These are phyloP conservation scores for Acrobasis repandana DNA, from an alignment of 2,888 invertebrate genomes.

Conservation along the genomic window DNA sequence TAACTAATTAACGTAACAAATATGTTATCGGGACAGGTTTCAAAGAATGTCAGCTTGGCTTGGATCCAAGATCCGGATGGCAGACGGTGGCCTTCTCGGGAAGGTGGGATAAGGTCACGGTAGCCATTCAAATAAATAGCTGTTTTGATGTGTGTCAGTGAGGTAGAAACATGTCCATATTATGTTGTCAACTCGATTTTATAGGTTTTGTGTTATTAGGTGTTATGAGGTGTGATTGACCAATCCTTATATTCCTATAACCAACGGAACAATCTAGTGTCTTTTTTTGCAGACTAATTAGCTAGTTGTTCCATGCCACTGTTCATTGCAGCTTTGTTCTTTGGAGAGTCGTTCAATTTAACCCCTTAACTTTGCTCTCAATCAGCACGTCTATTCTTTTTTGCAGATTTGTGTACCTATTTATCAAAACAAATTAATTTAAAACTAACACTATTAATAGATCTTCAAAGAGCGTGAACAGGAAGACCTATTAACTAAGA, in stretches of 20 bases:
- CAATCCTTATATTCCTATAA: no score
- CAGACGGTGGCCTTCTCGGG: neutral
- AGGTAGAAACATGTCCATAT: neutral
- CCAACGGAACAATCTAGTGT: no score
- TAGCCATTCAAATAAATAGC: neutral
- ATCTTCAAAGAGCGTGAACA: neutral
- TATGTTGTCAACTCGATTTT: no score
- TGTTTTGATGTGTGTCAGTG: neutral
- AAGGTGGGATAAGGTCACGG: neutral
- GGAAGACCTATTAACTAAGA: neutral
- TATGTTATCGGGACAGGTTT: slow-evolving; percentile 17
- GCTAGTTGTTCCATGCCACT: no score
- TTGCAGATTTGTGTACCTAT: no score
- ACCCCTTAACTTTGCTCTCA: no score
- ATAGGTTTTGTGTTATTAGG: neutral
- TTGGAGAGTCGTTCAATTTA: no score
- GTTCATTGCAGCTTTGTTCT: no score
- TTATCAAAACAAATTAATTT: neutral
- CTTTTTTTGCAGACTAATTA: no score
- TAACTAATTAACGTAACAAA: no score
- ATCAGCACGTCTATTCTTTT: no score
- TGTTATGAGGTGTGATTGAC: no score
- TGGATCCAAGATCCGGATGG: neutral
- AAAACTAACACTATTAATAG: neutral
- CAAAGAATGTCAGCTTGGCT: neutral